Percentiles rank a stretch among this genome's conserved stretches.
Evolutionary conservation across 2,113 vertebrate species (phyloP).

Genomic region (Engystomops pustulosus): DNA sequence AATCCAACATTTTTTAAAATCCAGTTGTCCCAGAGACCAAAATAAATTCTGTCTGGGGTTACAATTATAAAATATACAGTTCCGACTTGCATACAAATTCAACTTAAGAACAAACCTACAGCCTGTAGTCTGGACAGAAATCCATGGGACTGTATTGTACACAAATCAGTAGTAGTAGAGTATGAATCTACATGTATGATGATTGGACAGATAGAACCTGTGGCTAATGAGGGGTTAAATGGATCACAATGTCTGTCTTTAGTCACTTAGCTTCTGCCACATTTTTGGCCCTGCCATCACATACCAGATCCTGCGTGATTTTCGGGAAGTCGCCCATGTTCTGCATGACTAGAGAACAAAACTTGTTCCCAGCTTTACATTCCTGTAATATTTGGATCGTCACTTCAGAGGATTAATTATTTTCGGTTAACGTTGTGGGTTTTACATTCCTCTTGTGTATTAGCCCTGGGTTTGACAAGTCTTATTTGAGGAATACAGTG

Average conservation of each 20-base stretch:
- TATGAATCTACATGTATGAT: too few species aligned
- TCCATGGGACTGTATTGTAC: too few species aligned
- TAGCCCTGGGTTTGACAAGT: not conserved
- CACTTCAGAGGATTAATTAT: conserved; percentile 35
- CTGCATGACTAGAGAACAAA: not conserved
- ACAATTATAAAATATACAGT: too few species aligned
- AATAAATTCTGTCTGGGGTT: too few species aligned
- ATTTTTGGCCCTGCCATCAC: conserved; percentile 17
- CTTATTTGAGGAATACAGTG: not conserved
- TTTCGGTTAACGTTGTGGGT: conserved; percentile 5
- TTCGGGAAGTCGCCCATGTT: not conserved
- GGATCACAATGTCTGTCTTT: not conserved
- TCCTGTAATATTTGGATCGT: conserved; percentile 16
- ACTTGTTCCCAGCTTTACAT: conserved; percentile 3
- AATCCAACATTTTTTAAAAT: too few species aligned
- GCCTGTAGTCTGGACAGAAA: too few species aligned
- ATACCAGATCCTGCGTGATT: conserved; percentile 9
- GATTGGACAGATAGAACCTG: not conserved
- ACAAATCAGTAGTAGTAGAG: too few species aligned
- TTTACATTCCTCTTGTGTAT: conserved; percentile 1
- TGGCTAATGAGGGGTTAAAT: not conserved
- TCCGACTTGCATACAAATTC: too few species aligned
- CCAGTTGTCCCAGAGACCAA: too few species aligned
- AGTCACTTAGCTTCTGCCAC: not conserved
- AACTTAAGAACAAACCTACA: too few species aligned